Evolutionary conservation across 2,888 invertebrate genomes (phyloP), one percentile per base, ranked within the genome.

Genomic region (Drosophila nr. medialis): DNA sequence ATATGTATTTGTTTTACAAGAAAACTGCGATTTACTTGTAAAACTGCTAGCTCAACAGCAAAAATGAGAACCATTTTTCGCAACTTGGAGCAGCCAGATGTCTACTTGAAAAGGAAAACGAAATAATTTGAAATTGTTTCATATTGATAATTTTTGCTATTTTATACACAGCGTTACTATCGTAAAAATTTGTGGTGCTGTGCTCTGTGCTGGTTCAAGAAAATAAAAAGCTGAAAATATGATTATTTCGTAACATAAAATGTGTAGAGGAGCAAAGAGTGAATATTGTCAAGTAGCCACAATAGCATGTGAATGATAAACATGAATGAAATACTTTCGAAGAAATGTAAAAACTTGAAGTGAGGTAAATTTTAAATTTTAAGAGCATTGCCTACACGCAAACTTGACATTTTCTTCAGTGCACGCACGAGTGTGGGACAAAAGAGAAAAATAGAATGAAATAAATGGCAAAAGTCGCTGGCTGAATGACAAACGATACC

Each of bases 401-500:
- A 36, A 27, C 27, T 38, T 38, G 29, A 38, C 27, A 0, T 55
- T 38, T 59, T 34, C 4, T 13, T 42, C 67, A 56, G 65, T 56
- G 67, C 40, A 49, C 7, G 11, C 6, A 15, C 15, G n/a, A 27
- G 13, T 18, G 32, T 13, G 7, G 30, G 27, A n/a, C 36, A 5
- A 51, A 34, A 24, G 24, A 1, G 50, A 48, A 58, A 64, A 54
- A 38, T 49, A 15, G 53, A 59, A 42, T 38, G 24, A 61, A 59
- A 54, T 68, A 61, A 68, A 66, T 69, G 67, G 69, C 68, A 73
- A 77, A 70, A 75, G 66, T 49, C 55, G 62, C 34, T 60, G 54
- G 42, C 36, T 67, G 78, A 77, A 64, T 74, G 70, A 71, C 70
- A 61, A 77, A 64, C 64, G 62, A 61, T 51, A 36, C 48, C 62